Percentiles rank a stretch among this genome's conserved stretches.
phyloP scores from a whole-genome alignment of 1,140 invertebrate species.

The Paraescarpia echinospica region DNA sequence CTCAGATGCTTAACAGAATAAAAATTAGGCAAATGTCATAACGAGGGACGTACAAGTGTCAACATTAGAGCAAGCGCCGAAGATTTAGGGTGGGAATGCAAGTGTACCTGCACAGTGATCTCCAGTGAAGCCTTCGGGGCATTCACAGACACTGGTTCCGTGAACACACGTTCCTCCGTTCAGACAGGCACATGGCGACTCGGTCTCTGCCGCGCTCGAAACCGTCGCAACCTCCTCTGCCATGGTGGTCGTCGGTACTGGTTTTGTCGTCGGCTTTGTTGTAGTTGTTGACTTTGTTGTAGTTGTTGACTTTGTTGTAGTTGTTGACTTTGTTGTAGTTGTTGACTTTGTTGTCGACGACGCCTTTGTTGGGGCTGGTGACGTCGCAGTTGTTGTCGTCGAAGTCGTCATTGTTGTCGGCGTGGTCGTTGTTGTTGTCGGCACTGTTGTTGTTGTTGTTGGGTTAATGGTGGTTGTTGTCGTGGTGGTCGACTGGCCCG shows the following conservation, averaged over 20 bases:
- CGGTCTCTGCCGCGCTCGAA: background rate
- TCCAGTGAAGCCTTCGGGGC: background rate
- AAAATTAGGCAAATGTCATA: background rate
- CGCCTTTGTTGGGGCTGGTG: background rate
- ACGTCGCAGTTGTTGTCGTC: background rate
- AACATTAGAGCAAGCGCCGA: too few species aligned
- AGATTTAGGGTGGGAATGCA: too few species aligned
- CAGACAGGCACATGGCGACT: background rate
- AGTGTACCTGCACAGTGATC: background rate
- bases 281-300: background rate
- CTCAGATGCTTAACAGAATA: too few species aligned
- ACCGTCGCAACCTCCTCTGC: background rate
- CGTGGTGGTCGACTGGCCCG: background rate
- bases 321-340: background rate
- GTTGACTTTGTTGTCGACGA: background rate
- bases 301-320: background rate
- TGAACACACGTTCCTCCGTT: background rate
- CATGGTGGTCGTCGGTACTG: background rate
- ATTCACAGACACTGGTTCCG: background rate
- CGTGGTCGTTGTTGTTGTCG: background rate
- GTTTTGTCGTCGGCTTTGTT: background rate
- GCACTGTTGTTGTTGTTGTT: background rate
- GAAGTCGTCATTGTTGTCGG: background rate
- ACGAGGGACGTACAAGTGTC: background rate
- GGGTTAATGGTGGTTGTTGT: background rate